These are phyloP conservation scores for Oscheius sp. DNA, from an alignment of 1,140 invertebrate species.

Conservation along the genomic window DNA sequence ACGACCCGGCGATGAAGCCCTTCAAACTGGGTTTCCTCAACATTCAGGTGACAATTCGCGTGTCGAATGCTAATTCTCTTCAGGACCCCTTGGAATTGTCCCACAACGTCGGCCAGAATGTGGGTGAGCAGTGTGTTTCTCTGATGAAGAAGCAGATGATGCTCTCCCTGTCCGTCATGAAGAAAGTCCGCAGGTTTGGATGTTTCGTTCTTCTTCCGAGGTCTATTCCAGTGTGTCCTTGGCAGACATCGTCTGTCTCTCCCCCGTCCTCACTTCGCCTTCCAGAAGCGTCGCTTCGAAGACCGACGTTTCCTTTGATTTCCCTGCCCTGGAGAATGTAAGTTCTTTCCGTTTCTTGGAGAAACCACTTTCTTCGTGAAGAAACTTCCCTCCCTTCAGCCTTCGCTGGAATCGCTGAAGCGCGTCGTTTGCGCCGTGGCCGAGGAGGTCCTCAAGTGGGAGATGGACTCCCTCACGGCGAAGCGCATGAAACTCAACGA, in stretches of 20 bases:
- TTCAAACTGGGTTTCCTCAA: constrained; percentile 18
- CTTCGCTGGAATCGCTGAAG: no score
- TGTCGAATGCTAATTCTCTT: not conserved
- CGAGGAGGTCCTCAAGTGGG: no score
- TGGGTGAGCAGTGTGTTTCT: not conserved
- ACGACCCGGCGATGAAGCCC: not conserved
- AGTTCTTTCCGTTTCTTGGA: no score
- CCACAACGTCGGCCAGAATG: constrained; percentile 12
- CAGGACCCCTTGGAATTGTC: constrained; percentile 26
- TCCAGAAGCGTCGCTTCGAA: not conserved
- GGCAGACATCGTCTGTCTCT: not conserved
- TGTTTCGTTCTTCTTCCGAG: not conserved
- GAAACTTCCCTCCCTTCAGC: no score
- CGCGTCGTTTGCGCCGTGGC: no score
- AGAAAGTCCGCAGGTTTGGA: not conserved
- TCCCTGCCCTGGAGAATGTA: not conserved
- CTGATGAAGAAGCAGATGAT: constrained; percentile 15
- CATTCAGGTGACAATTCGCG: constrained; percentile 6
- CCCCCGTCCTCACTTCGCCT: not conserved
- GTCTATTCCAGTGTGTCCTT: not conserved
- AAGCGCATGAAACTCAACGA: no score
- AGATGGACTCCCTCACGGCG: no score
- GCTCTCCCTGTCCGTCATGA: not conserved
- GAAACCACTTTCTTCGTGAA: no score
- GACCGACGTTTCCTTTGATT: not conserved